Evolutionary conservation across 2,888 invertebrate species (phyloP), one percentile per base, ranked within the genome.

Genomic region (Pyrochroa serraticornis): DNA sequence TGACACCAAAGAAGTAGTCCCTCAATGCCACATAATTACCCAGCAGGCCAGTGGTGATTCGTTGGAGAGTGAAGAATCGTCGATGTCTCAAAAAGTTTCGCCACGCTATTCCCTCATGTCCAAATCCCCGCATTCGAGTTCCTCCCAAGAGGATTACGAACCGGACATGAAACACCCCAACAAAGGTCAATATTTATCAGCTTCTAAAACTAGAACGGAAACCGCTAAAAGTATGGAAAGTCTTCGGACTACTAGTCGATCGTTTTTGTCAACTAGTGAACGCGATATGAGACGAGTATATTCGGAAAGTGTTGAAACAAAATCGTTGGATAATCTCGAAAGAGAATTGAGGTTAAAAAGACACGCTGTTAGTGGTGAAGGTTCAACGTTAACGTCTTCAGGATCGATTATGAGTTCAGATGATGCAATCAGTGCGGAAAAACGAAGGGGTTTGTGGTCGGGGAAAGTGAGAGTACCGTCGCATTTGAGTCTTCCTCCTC

Each of bases 171-270:
- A 85, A 65, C 72, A 71, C 58, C 71, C 49, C 48, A 62, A 62
- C 35, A 76, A 83, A 33, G 83, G 83, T 10, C 84, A 85, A 63
- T 85, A 82, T 69, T 74, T 86, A 56, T 82, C 80, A 6, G 83
- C 85, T 0, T 63, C 71, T 56, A 37, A 10, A 1, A 78, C 81
- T 12, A 67, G 84, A 58, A 84, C 83, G 6, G 85, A 86, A 73
- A 82, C 85, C 0, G 85, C 87, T 44, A 83, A 86, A 56, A 89
- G 89, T 14, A 89, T 89, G 89, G 89, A 89, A 74, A 87, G 87
- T 70, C 82, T 89, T 67, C 82, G 88, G 71, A 83, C 84, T 47
- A 80, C 82, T 53, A 49, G 50, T 76, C 84, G 62, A 82, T 84
- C 70, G 75, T 85, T 86, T 62, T 81, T 87, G 58, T 87, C 88